Evolutionary conservation across 2,797 vertebrate genomes (phyloP), one percentile per base, ranked within the genome.

Genomic region (Buphagus erythrorhynchus): DNA sequence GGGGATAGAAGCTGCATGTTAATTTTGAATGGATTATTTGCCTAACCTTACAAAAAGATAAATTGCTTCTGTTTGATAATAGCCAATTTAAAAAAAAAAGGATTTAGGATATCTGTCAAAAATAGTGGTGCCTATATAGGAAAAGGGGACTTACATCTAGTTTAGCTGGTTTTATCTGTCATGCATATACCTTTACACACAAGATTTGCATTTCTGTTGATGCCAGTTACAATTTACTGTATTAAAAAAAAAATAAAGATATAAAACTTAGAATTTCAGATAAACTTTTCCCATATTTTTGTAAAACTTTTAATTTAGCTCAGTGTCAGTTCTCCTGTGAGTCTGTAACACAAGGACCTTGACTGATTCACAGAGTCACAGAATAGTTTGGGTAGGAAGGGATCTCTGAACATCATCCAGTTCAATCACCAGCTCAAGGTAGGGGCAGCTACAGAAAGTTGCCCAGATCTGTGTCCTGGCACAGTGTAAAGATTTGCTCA

Each of bases 51-150:
- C 49, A 90, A 96, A 98, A 93, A 95, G 91, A 96, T 94, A 98
- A 97, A 98, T 96, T 97, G 80, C 83, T 97, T 97, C 94, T 96
- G 69, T 96, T 97, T 96, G 92, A 97, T 97, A 97, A 96, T 93
- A 97, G 74, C 51, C 83, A 96, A 66, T 93, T 96, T 94, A 93
- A 15, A 36, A 45, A 73, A 42, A 42, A 46, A 82, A 68, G 13
- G 8, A 77, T 96, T 96, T 94, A 7, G 14, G 62, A 59, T 95
- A 96, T 93, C 90, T 97, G 90, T 81, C 81, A 91, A 96, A 96
- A 89, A 95, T 95, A 67, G 31, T 93, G 85, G 91, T 79, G 73
- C 69, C 11, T 67, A 2, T 21, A 43, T 90, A 97, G 83, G 76
- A 95, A 96, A 95, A 95, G 29, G 14, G 52, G 87, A 88, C 73